phyloP scores from a whole-genome alignment of 2,797 vertebrate genomes.

The Sebastes diaconus region DNA sequence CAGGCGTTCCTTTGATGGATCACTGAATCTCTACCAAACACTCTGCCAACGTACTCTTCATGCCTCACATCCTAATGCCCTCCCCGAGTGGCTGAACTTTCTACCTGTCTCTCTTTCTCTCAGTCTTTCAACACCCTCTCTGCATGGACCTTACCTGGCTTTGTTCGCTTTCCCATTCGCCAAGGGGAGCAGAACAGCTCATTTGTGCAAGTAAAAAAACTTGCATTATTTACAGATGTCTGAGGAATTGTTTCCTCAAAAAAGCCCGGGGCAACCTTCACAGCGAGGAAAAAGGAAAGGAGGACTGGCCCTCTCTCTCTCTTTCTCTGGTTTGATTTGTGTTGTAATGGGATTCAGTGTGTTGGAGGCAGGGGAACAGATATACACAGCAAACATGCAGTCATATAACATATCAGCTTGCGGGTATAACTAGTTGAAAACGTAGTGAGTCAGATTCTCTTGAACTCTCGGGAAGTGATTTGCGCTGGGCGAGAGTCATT shows the following conservation, averaged over 20 bases:
- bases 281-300: background rate
- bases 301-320: background rate
- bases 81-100: constrained; percentile 49
- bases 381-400: background rate
- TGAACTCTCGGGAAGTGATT: background rate
- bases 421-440: background rate
- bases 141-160: constrained; percentile 4
- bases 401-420: constrained; percentile 11
- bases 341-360: constrained; percentile 8
- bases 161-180: constrained; percentile 26
- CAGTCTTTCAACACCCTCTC: background rate
- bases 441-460: background rate
- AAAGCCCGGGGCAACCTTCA: constrained; percentile 24
- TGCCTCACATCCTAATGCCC: constrained; percentile 57
- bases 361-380: constrained; percentile 5
- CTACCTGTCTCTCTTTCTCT: constrained; percentile 12
- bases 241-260: constrained; percentile 34
- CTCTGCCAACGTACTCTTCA: constrained; percentile 54
- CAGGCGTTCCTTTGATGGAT: constrained; percentile 68
- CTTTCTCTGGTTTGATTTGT: constrained; percentile 2
- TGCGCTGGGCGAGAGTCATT: background rate
- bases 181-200: constrained; percentile 44
- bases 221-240: constrained; percentile 57
- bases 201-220: constrained; percentile 41
- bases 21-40: constrained; percentile 60